These are phyloP conservation scores for Vanacampus margaritifer DNA, from an alignment of 2,113 vertebrate species.

Conservation along the genomic window DNA sequence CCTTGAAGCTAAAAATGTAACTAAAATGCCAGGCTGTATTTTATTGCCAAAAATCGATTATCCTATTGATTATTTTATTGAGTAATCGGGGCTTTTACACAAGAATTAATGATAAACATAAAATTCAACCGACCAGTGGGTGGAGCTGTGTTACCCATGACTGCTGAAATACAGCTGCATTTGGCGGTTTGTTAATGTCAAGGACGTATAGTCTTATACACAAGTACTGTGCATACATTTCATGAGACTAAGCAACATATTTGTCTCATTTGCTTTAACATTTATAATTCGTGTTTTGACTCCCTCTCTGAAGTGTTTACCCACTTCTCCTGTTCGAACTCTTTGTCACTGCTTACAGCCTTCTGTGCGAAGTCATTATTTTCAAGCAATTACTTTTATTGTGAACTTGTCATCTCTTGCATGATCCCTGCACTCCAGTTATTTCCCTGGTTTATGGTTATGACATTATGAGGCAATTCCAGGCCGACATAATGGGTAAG, in stretches of 20 bases:
- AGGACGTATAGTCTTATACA: too few relatives aligned
- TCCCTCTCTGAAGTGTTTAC: not conserved
- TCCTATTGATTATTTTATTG: not conserved
- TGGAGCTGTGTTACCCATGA: too few relatives aligned
- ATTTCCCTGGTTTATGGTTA: slow-evolving; percentile 5
- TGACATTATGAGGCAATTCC: slow-evolving; percentile 24
- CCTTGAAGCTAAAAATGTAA: not conserved
- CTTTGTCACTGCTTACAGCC: not conserved
- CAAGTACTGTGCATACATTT: not conserved
- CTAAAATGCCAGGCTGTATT: not conserved
- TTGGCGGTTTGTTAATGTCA: too few relatives aligned
- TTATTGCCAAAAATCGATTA: too few relatives aligned
- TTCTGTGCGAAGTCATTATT: not conserved
- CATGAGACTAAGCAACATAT: not conserved
- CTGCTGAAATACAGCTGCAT: too few relatives aligned
- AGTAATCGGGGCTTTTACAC: too few relatives aligned
- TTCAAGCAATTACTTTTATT: slow-evolving; percentile 7
- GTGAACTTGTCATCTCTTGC: slow-evolving; percentile 1
- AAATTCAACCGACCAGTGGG: too few relatives aligned
- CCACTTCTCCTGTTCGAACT: not conserved
- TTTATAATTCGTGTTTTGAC: not conserved
- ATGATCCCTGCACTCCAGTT: slow-evolving; percentile 11
- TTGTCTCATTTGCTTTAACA: not conserved
- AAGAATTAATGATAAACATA: too few relatives aligned
- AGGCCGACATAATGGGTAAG: slow-evolving; percentile 30